phyloP scores from a whole-genome alignment of 1,140 invertebrate species.

The Orius laevigatus region DNA sequence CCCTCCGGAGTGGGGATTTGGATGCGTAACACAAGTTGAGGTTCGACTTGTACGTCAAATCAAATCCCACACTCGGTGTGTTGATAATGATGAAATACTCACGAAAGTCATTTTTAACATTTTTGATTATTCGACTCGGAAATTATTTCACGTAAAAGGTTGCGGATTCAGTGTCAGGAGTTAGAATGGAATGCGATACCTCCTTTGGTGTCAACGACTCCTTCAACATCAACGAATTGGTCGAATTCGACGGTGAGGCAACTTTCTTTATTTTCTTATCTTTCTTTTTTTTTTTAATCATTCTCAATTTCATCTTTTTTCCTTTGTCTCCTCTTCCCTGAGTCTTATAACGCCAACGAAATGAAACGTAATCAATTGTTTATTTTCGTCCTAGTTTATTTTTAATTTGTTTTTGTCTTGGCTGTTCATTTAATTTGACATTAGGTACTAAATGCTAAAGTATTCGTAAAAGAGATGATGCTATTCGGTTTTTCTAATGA shows the following conservation, averaged over 20 bases:
- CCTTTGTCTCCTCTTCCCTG: neutral
- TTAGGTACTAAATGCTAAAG: neutral
- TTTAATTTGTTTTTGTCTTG: too few species aligned
- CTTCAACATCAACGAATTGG: conserved; percentile 15
- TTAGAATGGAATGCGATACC: conserved; percentile 13
- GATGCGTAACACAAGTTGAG: too few species aligned
- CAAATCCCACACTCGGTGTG: too few species aligned
- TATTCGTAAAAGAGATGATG: too few species aligned
- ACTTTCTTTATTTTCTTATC: neutral
- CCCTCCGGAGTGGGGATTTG: too few species aligned
- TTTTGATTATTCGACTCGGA: too few species aligned
- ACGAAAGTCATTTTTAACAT: too few species aligned
- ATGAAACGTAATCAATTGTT: neutral
- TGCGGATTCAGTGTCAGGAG: too few species aligned
- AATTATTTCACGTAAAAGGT: too few species aligned
- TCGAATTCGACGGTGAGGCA: conserved; percentile 17
- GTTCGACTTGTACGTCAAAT: too few species aligned
- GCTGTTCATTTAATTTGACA: conserved; percentile 4
- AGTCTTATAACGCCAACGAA: neutral
- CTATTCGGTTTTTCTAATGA: too few species aligned
- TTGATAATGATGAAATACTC: too few species aligned
- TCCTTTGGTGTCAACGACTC: conserved; percentile 9
- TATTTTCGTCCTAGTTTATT: neutral
- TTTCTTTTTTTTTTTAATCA: neutral
- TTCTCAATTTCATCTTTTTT: neutral